Evolutionary conservation across 2,888 invertebrate species (phyloP), one percentile per base, ranked within the genome.

Genomic region (Polymixis flavicincta): DNA sequence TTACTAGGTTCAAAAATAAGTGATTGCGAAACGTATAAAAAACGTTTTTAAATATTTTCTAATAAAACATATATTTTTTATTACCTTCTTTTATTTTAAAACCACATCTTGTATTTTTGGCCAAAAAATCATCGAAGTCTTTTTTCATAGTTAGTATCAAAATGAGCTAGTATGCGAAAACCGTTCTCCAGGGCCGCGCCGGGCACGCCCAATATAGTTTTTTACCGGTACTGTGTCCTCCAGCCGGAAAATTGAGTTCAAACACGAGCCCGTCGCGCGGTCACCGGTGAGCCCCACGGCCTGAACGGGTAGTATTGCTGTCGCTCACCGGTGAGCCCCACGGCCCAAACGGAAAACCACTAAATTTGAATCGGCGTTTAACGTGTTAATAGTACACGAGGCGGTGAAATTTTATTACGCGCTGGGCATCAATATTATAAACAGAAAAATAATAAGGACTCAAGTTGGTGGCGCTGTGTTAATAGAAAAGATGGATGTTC

Each of bases 161-260:
- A 76, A 71, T 69, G 69, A 80, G 67, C 80, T 76, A 80, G 54
- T 25, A 54, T 67, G 67, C 37, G 54, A 55, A 54, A 66, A 66
- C 66, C 54, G 66, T 54, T 54, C 75, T 81, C 61, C 74, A 69
- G 74, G 74, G 78, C 81, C 77, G 75, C 74, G 77, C 74, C 80
- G 80, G 80, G 65, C 80, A 80, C 59, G 69, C 71, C 65, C 77
- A 77, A 81, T 75, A 45, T 69, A 81, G 74, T 77, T 77, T 81
- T 81, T 4, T 42, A 42, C 42, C 42, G 42, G 42, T 7, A 42
- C 42, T 42, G 42, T 42, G 42, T 42, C 74, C 75, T 71, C 74
- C 77, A 74, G 77, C 72, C 71, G 74, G 77, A 75, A 75, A 81
- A 77, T 73, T 67, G 55, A 78, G 80, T 75, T 81, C 32, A 32